These are phyloP conservation scores for Eciton burchellii DNA, from an alignment of 1,140 invertebrate species.

Conservation along the genomic window DNA sequence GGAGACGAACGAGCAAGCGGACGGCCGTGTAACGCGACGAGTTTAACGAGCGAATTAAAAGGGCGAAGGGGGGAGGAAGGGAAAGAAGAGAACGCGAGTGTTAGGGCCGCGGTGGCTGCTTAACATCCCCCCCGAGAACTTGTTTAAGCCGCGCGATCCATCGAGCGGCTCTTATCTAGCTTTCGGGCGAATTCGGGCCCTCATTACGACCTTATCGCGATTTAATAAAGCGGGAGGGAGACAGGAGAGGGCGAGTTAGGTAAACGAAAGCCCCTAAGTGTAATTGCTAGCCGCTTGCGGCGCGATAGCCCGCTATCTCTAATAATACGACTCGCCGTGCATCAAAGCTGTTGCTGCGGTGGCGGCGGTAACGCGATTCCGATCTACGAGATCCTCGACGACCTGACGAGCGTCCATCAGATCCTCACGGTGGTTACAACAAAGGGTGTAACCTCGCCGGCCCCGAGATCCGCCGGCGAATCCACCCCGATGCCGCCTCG, in stretches of 20 bases:
- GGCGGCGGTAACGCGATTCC: conserved; percentile 45
- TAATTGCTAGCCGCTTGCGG: conserved; percentile 62
- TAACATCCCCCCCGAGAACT: conserved; percentile 54
- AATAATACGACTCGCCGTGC: conserved; percentile 72
- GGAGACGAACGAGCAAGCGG: not conserved
- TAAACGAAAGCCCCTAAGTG: conserved; percentile 64
- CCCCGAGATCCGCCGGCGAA: not conserved
- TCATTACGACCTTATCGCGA: conserved; percentile 53
- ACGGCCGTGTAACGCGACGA: conserved; percentile 28
- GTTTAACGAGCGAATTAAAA: conserved; percentile 53
- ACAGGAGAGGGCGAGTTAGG: conserved; percentile 19
- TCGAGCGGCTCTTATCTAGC: conserved; percentile 48
- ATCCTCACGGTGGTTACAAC: conserved; percentile 3
- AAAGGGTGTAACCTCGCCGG: not conserved
- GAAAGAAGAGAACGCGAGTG: not conserved
- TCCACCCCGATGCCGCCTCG: not conserved
- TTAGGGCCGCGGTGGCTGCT: conserved; percentile 35
- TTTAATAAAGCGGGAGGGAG: conserved; percentile 47
- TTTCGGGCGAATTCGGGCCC: conserved; percentile 61
- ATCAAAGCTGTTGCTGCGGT: conserved; percentile 66
- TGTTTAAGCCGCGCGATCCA: conserved; percentile 48
- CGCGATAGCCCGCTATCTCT: conserved; percentile 68
- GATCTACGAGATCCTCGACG: conserved; percentile 48
- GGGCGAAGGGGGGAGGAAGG: too few relatives aligned
- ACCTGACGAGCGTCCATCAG: conserved; percentile 41